These are phyloP conservation scores for Anas bernieri DNA, from an alignment of 2,797 vertebrate species.

Conservation along the genomic window DNA sequence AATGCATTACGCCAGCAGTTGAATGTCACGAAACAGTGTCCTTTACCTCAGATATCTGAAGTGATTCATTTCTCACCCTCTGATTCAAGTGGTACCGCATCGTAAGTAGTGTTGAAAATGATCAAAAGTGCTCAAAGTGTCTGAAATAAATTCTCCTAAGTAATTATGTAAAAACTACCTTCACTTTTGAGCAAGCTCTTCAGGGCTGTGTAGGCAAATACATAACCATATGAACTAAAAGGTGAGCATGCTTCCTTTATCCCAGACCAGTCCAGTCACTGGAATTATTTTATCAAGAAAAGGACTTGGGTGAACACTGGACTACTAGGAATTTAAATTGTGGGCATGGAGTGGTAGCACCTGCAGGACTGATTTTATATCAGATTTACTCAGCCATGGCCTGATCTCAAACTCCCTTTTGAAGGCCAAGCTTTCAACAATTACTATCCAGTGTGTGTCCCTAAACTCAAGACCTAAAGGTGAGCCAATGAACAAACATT, in stretches of 20 bases:
- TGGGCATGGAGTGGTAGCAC: background rate
- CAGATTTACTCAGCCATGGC: background rate
- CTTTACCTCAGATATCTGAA: background rate
- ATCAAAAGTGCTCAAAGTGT: background rate
- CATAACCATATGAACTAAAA: background rate
- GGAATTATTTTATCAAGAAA: background rate
- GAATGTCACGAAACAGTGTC: background rate
- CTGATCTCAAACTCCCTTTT: background rate
- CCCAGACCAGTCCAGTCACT: background rate
- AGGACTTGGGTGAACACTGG: background rate
- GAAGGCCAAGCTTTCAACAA: background rate
- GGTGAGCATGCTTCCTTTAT: background rate
- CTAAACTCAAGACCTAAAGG: background rate
- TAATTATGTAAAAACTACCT: background rate
- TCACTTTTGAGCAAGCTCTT: background rate
- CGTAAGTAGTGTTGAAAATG: background rate
- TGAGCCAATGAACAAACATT: background rate
- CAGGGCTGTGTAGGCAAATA: background rate
- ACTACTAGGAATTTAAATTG: background rate
- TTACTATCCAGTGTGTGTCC: accelerated
- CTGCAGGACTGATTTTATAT: background rate
- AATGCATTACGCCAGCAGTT: background rate
- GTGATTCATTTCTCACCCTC: accelerated
- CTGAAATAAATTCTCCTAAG: background rate
- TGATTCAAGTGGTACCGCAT: background rate